Conservation (phyloP, 2,113 vertebrate species). For the Suricata suricatta region DNA sequence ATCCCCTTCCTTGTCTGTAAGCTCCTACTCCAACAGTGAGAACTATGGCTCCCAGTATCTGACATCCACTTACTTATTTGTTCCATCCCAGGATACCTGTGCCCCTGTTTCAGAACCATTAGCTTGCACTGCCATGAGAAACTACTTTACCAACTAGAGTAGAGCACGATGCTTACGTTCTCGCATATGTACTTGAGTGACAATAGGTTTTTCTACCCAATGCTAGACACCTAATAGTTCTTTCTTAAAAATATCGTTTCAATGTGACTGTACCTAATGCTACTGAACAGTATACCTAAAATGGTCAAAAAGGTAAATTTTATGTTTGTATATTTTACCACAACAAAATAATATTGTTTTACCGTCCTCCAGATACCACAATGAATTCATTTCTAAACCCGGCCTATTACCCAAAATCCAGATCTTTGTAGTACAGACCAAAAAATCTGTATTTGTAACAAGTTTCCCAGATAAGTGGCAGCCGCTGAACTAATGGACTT, state of each 20-base stretch:
- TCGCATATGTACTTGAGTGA: background rate
- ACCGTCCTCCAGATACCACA: background rate
- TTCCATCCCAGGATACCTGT: background rate
- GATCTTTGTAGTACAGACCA: background rate
- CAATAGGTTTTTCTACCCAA: background rate
- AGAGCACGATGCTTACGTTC: background rate
- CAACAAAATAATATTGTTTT: background rate
- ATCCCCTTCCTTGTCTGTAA: background rate
- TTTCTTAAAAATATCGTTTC: background rate
- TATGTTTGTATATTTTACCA: background rate
- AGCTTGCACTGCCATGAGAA: background rate
- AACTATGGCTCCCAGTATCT: background rate
- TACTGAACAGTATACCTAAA: background rate
- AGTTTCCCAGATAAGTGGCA: background rate
- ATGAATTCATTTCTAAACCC: slow-evolving; percentile 15
- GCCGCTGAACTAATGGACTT: background rate
- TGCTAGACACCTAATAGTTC: background rate
- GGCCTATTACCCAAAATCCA: background rate
- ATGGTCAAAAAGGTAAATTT: background rate
- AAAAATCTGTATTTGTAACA: slow-evolving; percentile 12
- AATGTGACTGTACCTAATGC: background rate
- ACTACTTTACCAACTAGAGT: background rate
- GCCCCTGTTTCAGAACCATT: background rate
- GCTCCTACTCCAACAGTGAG: background rate
- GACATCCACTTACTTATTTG: background rate